A percentile compares a stretch with the other conserved stretches of the same genome.
These are phyloP conservation scores for Leptoclinus maculatus DNA, from an alignment of 2,797 vertebrate species.

Conservation along the genomic window DNA sequence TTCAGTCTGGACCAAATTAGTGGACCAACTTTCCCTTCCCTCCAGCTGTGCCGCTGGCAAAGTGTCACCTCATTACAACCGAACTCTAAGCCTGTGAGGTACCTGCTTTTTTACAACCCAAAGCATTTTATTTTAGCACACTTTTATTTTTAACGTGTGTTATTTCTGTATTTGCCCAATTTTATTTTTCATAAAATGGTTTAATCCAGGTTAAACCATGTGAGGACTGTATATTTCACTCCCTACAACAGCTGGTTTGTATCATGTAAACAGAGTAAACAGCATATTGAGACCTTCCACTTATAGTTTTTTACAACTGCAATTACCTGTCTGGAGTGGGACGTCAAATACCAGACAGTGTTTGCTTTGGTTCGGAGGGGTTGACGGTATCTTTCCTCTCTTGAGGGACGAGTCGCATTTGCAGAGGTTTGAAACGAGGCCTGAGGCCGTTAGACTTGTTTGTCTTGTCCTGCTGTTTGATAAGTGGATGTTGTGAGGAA, in stretches of 20 bases:
- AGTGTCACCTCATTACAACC: not conserved
- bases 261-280: not conserved
- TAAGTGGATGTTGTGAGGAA: conserved; percentile 25
- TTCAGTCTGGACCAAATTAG: too few species aligned
- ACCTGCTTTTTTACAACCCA: not conserved
- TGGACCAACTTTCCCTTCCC: not conserved
- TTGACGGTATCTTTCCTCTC: too few species aligned
- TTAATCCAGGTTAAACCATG: too few species aligned
- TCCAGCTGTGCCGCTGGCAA: not conserved
- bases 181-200: too few species aligned
- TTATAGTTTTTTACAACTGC: not conserved
- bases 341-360: not conserved
- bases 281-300: not conserved
- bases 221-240: too few species aligned
- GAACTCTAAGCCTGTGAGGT: not conserved
- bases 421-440: not conserved
- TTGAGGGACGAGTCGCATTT: not conserved
- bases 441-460: not conserved
- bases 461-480: not conserved
- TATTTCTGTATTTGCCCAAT: too few species aligned
- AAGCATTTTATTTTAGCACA: too few species aligned
- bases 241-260: not conserved
- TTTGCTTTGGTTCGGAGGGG: conserved; percentile 11
- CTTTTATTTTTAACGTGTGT: too few species aligned
- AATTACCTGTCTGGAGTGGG: conserved; percentile 16